These are phyloP conservation scores for Noturus placidus DNA, from an alignment of 2,113 vertebrate species.

Conservation along the genomic window DNA sequence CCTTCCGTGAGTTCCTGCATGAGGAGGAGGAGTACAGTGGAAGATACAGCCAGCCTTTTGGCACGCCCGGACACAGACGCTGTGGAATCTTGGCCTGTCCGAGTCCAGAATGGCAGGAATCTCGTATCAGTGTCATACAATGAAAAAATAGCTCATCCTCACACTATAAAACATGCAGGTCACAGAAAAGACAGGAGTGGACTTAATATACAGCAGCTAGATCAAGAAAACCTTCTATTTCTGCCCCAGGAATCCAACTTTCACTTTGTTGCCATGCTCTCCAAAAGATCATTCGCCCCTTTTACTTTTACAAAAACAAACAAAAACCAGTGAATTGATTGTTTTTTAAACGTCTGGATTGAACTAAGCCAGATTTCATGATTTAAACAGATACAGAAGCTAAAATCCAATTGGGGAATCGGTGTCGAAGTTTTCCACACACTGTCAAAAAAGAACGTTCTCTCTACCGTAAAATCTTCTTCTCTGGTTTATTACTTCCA, in stretches of 20 bases:
- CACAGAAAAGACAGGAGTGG: neutral
- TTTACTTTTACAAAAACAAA: neutral
- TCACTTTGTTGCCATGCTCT: constrained; percentile 10
- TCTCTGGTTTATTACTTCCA: neutral
- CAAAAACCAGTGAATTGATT: neutral
- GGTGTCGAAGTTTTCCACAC: neutral
- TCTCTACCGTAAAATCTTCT: neutral
- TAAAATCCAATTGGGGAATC: constrained; percentile 8
- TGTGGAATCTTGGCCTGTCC: constrained; percentile 35
- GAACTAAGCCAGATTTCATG: neutral
- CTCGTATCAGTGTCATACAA: constrained; percentile 34
- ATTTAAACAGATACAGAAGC: constrained; percentile 12
- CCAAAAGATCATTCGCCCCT: neutral
- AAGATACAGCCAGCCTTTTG: constrained; percentile 42
- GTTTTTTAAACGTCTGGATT: constrained; percentile 29
- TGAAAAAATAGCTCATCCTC: constrained; percentile 9
- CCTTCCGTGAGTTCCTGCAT: constrained; percentile 38
- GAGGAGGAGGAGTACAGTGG: constrained; percentile 37
- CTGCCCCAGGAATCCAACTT: neutral
- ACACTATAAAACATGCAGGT: constrained; percentile 24
- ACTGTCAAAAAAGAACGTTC: neutral
- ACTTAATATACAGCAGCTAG: constrained; percentile 4
- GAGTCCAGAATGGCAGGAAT: constrained; percentile 27
- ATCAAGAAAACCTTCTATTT: constrained; percentile 2
- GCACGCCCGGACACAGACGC: constrained; percentile 32